phyloP scores from a whole-genome alignment of 1,140 invertebrate species.

The Solen grandis region DNA sequence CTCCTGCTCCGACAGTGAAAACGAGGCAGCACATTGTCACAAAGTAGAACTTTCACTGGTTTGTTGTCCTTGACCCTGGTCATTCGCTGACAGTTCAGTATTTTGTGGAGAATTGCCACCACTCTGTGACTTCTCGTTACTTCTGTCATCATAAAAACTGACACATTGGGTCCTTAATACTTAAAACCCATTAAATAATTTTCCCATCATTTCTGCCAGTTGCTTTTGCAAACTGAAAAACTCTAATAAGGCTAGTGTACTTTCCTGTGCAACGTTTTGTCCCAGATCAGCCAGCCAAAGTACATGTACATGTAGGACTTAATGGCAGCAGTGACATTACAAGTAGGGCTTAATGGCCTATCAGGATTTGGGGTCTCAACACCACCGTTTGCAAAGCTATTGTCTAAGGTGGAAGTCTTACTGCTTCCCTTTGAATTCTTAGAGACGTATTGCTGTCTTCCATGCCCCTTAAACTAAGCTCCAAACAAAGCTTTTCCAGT shows the following conservation, averaged over 20 bases:
- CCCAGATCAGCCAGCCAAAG: too few species aligned
- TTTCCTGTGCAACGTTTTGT: too few species aligned
- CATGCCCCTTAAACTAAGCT: background rate
- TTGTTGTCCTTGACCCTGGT: background rate
- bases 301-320: too few species aligned
- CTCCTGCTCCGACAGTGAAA: background rate
- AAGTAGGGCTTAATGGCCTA: slow-evolving; percentile 18
- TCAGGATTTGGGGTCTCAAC: background rate
- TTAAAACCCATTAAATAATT: background rate
- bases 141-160: background rate
- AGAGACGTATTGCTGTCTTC: slow-evolving; percentile 1
- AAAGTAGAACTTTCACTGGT: background rate
- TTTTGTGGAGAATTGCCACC: slow-evolving; percentile 24
- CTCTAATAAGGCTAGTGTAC: background rate
- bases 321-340: background rate
- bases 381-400: background rate
- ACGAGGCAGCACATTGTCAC: slow-evolving; percentile 13
- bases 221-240: background rate
- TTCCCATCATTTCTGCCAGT: background rate
- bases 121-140: background rate
- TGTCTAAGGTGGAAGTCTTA: background rate
- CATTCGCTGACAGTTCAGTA: slow-evolving; percentile 9
- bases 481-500: too few species aligned
- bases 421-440: background rate
- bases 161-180: background rate